These are phyloP conservation scores for Amphimallon solstitiale DNA, from an alignment of 2,888 invertebrate genomes.

Conservation along the genomic window DNA sequence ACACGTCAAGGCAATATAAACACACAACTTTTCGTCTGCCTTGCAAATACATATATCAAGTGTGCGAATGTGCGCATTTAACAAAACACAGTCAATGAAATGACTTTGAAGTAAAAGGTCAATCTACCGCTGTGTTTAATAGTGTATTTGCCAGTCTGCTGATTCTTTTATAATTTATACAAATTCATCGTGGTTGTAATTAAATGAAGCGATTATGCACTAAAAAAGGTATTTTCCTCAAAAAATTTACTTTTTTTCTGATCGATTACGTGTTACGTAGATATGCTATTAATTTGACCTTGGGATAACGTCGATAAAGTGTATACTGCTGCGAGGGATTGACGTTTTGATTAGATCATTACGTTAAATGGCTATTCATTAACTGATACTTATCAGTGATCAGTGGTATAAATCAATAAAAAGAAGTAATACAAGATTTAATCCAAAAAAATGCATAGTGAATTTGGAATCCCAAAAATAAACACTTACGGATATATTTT, in stretches of 20 bases:
- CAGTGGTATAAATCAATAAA: no score
- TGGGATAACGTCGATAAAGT: no score
- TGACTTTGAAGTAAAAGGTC: conserved; percentile 28
- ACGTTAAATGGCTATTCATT: no score
- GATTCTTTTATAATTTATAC: conserved; percentile 8
- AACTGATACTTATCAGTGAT: no score
- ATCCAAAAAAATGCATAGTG: no score
- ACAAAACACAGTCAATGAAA: conserved; percentile 22
- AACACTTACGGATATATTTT: no score
- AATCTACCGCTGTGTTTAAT: conserved; percentile 12
- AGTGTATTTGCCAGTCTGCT: conserved; percentile 12
- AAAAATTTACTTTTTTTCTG: not conserved
- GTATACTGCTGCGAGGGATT: no score
- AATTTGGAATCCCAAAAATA: no score
- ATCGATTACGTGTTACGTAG: no score
- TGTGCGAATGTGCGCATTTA: conserved; percentile 8
- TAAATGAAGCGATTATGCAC: not conserved
- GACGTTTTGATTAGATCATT: no score
- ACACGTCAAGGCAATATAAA: not conserved
- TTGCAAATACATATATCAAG: not conserved
- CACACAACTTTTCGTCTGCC: not conserved
- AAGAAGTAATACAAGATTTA: no score
- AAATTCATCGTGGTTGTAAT: not conserved
- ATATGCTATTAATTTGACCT: no score
- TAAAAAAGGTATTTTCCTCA: not conserved